Evolutionary conservation across 92 coral and sea anemone genomes (phyloP), one percentile per base, ranked within the genome.

Genomic region (Palythoa heliodiscus): DNA sequence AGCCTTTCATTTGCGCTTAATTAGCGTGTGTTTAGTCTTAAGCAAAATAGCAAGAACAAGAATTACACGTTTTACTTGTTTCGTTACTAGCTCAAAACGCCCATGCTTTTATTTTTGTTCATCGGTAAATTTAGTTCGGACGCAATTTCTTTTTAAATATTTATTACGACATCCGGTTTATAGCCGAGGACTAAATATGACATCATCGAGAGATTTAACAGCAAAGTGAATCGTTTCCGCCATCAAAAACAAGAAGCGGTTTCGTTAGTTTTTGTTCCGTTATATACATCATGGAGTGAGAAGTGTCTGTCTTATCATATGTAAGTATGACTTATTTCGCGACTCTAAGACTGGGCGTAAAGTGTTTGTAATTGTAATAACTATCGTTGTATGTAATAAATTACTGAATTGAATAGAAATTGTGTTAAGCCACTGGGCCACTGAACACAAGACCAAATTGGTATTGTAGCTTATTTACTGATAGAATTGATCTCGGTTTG

Each of bases 201-300:
- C 82, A 77, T 77, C 82, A 77, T 77, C 82, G 29, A 38, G 37
- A 39, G 43, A 29, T 53, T 24, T 68, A 77, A 35, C 13, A 7
- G 52, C 22, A 60, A 54, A 53, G 47, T 57, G 70, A 77, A 50
- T 24, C 37, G 67, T 16, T 63, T 29, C 20, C 22, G 67, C 20
- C 20, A 16, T 55, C 37, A 52, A 38, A 63, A 20, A 38, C 17
- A 14, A 22, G 25, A 2, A 23, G 20, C 7, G 20, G 13, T 55
- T 54, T 25, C 20, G 43, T 22, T 57, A n/a, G 40, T 15, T 37
- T 76, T 77, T 57, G 43, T 29, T n/a, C 22, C 24, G 24, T 17
- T 77, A 15, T 35, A 17, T 77, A 43, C 50, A 11, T 11, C 35
- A 77, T 77, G 82, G 82, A 77, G 50, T 77, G 70, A 77, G 35